phyloP scores from a whole-genome alignment of 2,113 vertebrate genomes.

The Dasyornis broadbenti region DNA sequence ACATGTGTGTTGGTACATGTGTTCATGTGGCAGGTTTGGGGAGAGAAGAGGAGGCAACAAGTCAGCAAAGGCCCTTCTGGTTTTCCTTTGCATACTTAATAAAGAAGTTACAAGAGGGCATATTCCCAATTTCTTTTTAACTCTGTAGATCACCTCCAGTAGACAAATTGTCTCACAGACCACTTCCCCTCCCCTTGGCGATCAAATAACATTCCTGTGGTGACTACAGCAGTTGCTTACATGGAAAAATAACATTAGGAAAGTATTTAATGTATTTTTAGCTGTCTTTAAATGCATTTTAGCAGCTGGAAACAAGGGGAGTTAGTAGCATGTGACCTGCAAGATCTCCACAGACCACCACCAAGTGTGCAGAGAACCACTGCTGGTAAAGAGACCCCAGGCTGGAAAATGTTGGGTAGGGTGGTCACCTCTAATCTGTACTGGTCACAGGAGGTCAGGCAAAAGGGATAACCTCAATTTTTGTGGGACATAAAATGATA shows the following conservation, averaged over 20 bases:
- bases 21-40: rapidly evolving
- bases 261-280: slow-evolving; percentile 68
- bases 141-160: slow-evolving; percentile 39
- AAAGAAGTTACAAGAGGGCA: not conserved
- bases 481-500: not conserved
- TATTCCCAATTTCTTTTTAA: slow-evolving; percentile 4
- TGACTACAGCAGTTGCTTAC: slow-evolving; percentile 62
- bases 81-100: not conserved
- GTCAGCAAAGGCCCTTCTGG: not conserved
- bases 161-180: slow-evolving; percentile 38
- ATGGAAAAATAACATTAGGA: slow-evolving; percentile 65
- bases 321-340: slow-evolving; percentile 5
- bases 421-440: not conserved
- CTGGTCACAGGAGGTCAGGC: not conserved
- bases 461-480: not conserved
- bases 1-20: rapidly evolving
- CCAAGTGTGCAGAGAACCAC: not conserved
- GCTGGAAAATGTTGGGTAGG: not conserved
- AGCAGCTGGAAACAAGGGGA: slow-evolving; percentile 55
- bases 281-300: slow-evolving; percentile 62
- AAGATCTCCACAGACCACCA: not conserved
- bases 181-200: slow-evolving; percentile 50
- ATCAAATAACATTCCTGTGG: slow-evolving; percentile 63
- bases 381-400: not conserved
- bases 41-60: not conserved